Base-by-base conservation (phyloP, 2,797 vertebrate species). In the Eremophila alpestris region DNA sequence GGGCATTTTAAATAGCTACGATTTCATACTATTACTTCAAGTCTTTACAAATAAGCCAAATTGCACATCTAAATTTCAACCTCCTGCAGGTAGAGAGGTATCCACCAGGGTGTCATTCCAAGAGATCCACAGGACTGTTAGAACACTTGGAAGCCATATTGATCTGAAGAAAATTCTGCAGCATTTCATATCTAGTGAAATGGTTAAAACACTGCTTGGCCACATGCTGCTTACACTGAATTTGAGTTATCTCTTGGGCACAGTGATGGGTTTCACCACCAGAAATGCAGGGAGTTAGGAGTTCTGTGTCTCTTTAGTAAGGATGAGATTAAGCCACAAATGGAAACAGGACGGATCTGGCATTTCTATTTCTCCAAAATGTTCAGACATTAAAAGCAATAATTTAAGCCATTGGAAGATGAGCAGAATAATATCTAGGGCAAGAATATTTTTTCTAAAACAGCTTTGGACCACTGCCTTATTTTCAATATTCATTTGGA, bases 401-500 rank as follows among this genome's bases (percentile, higher is more conserved):
- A 59, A 73, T 62, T 58, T 79, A 73, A 86, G 5, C 19, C n/a
- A 51, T 5, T 81, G 48, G 58, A 94, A 83, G 71, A 78, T 58
- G 14, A 81, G 19, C 46, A 90, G 51, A 90, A 76, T 71, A n/a
- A 51, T 59, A 48, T 30, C 58, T 79, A 51, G 34, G 49, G 46
- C 29, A 58, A 36, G 29, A 38, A 90, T 2, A 21, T 13, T 51
- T 60, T 78, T 81, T 45, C 55, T 86, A 29, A 93, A 79, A 63
- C 54, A 73, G 18, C 56, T 87, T 80, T 71, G 19, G 59, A 59
- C 67, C 17, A 36, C 32, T 41, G 32, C 13, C 60, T 84, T 89
- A 54, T 87, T 93, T 95, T 90, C 49, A 77, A 63, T 79, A 80
- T 20, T 59, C 48, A 87, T 85, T 80, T 80, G 70, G 41, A 93